These are phyloP conservation scores for Clunio marinus DNA, from an alignment of 2,888 invertebrate genomes.

Conservation along the genomic window DNA sequence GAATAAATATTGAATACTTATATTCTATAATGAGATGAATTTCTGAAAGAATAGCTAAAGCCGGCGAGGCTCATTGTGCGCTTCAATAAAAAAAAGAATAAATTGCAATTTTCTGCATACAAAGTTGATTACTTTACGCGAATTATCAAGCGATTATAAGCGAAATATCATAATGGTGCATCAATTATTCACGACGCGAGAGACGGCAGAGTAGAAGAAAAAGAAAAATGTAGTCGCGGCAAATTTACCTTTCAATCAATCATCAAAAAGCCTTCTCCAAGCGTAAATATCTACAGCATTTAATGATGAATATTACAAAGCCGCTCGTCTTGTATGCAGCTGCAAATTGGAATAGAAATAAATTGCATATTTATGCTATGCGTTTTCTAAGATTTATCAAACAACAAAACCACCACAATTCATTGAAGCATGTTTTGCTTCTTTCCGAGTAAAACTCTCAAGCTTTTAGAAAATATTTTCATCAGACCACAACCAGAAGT, in stretches of 20 bases:
- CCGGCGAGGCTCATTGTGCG: not conserved
- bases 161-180: not conserved
- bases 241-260: slow-evolving; percentile 37
- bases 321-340: not conserved
- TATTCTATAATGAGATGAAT: slow-evolving; percentile 12
- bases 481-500: too few species aligned
- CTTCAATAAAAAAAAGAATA: too few species aligned
- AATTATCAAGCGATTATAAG: not conserved
- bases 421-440: not conserved
- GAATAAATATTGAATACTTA: slow-evolving; percentile 9
- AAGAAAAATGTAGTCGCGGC: slow-evolving; percentile 19
- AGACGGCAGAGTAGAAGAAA: not conserved
- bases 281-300: too few species aligned
- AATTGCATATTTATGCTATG: not conserved
- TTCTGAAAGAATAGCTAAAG: not conserved
- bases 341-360: not conserved
- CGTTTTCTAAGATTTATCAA: too few species aligned
- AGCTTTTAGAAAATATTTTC: too few species aligned
- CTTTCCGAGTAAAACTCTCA: not conserved
- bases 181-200: slow-evolving; percentile 3
- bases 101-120: slow-evolving; percentile 2
- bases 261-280: slow-evolving; percentile 2
- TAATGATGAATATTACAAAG: not conserved
- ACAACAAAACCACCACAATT: too few species aligned
- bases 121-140: not conserved